phyloP scores from a whole-genome alignment of 2,888 invertebrate genomes.

The Acronicta alni region DNA sequence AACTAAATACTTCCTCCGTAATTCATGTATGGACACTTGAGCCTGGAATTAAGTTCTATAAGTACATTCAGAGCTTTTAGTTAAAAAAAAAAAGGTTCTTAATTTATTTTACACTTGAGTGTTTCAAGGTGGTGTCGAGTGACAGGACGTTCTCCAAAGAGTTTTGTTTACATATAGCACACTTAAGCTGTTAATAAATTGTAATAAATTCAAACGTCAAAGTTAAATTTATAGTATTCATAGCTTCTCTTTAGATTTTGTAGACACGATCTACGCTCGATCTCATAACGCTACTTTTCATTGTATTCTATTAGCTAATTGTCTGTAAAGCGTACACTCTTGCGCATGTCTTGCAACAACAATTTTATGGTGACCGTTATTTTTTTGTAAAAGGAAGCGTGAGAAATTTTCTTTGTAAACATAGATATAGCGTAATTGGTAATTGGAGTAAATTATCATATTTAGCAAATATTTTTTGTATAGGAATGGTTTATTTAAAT shows the following conservation, averaged over 20 bases:
- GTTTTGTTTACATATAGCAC: slow-evolving; percentile 19
- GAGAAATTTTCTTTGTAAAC: background rate
- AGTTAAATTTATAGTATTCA: background rate
- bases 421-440: background rate
- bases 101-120: slow-evolving; percentile 27
- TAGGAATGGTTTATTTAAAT: too few relatives aligned
- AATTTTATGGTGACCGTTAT: slow-evolving; percentile 9
- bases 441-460: background rate
- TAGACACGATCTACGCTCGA: background rate
- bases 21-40: too few relatives aligned
- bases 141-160: slow-evolving; percentile 12
- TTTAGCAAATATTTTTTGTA: too few relatives aligned
- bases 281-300: slow-evolving; percentile 9
- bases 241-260: background rate
- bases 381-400: background rate
- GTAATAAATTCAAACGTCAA: too few relatives aligned
- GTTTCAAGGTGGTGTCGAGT: slow-evolving; percentile 20
- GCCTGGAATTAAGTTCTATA: too few relatives aligned
- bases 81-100: slow-evolving; percentile 2
- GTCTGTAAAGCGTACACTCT: slow-evolving; percentile 4
- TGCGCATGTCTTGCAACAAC: slow-evolving; percentile 4
- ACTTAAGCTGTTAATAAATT: background rate
- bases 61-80: background rate
- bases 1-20: too few relatives aligned
- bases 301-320: slow-evolving; percentile 13